These are phyloP conservation scores for Torymus aiolomorphi DNA, from an alignment of 2,888 invertebrate species.

Conservation along the genomic window DNA sequence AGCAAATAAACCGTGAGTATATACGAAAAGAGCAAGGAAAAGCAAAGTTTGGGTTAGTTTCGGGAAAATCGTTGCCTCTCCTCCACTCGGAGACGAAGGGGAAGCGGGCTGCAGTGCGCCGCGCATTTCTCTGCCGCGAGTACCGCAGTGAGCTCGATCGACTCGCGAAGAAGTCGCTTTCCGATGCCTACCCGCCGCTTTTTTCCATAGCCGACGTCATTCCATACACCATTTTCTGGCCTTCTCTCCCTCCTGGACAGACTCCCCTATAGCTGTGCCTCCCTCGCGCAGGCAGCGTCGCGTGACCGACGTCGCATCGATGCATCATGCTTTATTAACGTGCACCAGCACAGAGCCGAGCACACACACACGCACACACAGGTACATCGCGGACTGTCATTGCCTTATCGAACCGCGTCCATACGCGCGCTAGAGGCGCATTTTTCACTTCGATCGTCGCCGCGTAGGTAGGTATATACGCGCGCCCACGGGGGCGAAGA, in stretches of 20 bases:
- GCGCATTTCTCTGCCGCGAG: slow-evolving; percentile 7
- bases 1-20: too few relatives aligned
- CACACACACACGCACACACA: not conserved
- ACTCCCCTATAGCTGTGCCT: not conserved
- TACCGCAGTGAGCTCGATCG: not conserved
- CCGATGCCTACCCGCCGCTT: not conserved
- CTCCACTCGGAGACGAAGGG: too few relatives aligned
- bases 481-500: not conserved
- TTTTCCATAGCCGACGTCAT: not conserved
- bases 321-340: slow-evolving; percentile 52
- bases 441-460: slow-evolving; percentile 29
- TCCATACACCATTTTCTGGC: not conserved
- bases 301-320: slow-evolving; percentile 41
- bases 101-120: slow-evolving; percentile 8
- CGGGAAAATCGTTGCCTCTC: too few relatives aligned
- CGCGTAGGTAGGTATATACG: not conserved
- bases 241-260: not conserved
- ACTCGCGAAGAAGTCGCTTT: too few relatives aligned
- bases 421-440: not conserved
- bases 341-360: too few relatives aligned
- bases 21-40: not conserved
- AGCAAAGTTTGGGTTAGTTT: slow-evolving; percentile 4
- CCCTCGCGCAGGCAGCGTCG: not conserved
- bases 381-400: slow-evolving; percentile 24
- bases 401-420: slow-evolving; percentile 40